Base-by-base conservation (phyloP, 2,797 vertebrate genomes). In the Pachyuromys duprasi region DNA sequence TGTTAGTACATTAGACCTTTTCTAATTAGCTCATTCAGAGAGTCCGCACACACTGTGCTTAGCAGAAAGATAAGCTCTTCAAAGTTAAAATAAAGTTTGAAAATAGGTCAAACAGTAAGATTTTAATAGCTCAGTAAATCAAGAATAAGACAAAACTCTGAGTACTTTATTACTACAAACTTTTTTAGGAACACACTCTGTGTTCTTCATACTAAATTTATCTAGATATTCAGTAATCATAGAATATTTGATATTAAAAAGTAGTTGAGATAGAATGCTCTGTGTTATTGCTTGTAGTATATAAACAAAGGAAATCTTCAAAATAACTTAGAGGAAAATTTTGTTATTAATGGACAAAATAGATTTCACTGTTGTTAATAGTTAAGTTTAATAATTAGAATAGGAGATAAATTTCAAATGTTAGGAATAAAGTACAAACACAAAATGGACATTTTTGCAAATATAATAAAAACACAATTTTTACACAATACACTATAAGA, bases 151-250 rank as follows among this genome's bases (percentile, higher is more conserved):
- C 57, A 89, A 88, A 69, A 93, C 92, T 83, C 49, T 80, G 53
- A 94, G 69, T 79, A 84, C 4, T 93, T 96, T 96, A 62, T 91
- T 42, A 95, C 63, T 94, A 89, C 53, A 83, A 82, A 89, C 75
- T 96, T 65, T 89, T 94, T 95, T 94, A 95, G 81, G 83, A 95
- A 95, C 86, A 95, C 86, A 69, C n/a, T 90, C 74, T 95, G 60
- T 95, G 60, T 93, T 96, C 22, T 57, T 45, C 81, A 89, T 91
- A 89, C 70, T 95, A 96, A 96, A 94, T 96, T 94, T 97, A 94
- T 95, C 93, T 89, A 94, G 53, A 86, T 91, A 74, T 91, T 95
- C 83, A 95, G 28, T 78, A 96, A 94, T 91, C 60, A 94, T 90
- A 96, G 55, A 95, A 69, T 91, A 94, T 80, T 94, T 95, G 65